A percentile compares a stretch with the other conserved stretches of the same genome.
phyloP scores from a whole-genome alignment of 2,888 invertebrate species.

The Catocala sponsa region DNA sequence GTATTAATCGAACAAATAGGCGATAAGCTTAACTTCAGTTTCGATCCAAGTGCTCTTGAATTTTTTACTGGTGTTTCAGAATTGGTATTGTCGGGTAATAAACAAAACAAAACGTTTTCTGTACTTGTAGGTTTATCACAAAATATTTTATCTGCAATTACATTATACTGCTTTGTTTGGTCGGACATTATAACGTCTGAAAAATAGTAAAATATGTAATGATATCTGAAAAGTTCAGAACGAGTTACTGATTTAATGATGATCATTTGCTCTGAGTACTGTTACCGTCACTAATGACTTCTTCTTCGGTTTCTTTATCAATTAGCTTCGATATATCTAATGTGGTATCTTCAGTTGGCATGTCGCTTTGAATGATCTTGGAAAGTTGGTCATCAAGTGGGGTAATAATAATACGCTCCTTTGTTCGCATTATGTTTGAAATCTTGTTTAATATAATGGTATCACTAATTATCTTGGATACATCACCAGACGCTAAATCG shows the following conservation, averaged over 20 bases:
- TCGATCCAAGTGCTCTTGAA: slow-evolving; percentile 28
- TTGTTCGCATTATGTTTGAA: slow-evolving; percentile 15
- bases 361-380: slow-evolving; percentile 8
- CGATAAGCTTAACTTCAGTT: slow-evolving; percentile 58
- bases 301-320: slow-evolving; percentile 10
- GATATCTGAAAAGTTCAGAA: slow-evolving; percentile 28
- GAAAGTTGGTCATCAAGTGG: slow-evolving; percentile 3
- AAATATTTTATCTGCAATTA: slow-evolving; percentile 16
- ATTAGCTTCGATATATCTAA: slow-evolving; percentile 23
- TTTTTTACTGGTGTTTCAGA: background rate
- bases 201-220: too few species aligned
- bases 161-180: background rate
- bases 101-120: slow-evolving; percentile 27
- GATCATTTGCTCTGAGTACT: slow-evolving; percentile 5
- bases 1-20: slow-evolving; percentile 68
- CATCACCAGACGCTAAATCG: slow-evolving; percentile 58
- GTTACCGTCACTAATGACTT: slow-evolving; percentile 12
- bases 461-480: slow-evolving; percentile 68
- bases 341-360: slow-evolving; percentile 24
- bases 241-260: background rate
- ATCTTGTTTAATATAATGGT: slow-evolving; percentile 58
- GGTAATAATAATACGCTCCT: background rate
- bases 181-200: too few species aligned
- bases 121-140: slow-evolving; percentile 52
- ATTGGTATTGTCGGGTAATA: slow-evolving; percentile 3